Evolutionary conservation across 2,797 vertebrate genomes (phyloP).

Genomic region (Botia kubotai): DNA sequence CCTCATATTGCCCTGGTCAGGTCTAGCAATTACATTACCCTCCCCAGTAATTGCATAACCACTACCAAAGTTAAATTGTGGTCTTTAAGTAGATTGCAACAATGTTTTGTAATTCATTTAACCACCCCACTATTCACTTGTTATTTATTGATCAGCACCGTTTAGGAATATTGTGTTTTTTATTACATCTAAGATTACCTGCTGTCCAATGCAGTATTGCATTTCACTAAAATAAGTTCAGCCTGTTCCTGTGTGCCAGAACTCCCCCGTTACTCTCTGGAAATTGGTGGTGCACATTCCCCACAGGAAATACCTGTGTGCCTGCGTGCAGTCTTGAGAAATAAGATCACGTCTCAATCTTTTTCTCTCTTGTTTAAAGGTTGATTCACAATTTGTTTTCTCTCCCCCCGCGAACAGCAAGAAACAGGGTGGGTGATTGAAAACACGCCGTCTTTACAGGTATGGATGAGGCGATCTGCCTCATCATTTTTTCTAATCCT

Average conservation of each 20-base stretch:
- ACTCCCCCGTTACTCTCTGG: neutral
- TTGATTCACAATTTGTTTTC: slow-evolving; percentile 26
- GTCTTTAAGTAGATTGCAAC: slow-evolving; percentile 1
- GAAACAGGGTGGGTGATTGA: slow-evolving; percentile 19
- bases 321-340: neutral
- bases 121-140: slow-evolving; percentile 26
- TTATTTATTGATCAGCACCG: slow-evolving; percentile 3
- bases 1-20: neutral
- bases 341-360: slow-evolving; percentile 48
- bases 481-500: slow-evolving; percentile 27
- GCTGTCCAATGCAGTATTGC: neutral
- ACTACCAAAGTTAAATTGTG: slow-evolving; percentile 16
- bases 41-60: slow-evolving; percentile 49
- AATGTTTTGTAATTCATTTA: slow-evolving; percentile 44
- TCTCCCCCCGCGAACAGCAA: neutral
- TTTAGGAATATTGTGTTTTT: slow-evolving; percentile 37
- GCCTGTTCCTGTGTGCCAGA: neutral
- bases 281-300: slow-evolving; percentile 14
- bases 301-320: neutral
- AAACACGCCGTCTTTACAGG: neutral
- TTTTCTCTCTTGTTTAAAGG: slow-evolving; percentile 43
- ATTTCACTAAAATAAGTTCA: slow-evolving; percentile 20
- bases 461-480: neutral
- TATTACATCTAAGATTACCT: slow-evolving; percentile 10
- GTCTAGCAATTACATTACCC: slow-evolving; percentile 21